Evolutionary conservation across 2,888 invertebrate genomes (phyloP).

Genomic region (Drosophila neotestacea): DNA sequence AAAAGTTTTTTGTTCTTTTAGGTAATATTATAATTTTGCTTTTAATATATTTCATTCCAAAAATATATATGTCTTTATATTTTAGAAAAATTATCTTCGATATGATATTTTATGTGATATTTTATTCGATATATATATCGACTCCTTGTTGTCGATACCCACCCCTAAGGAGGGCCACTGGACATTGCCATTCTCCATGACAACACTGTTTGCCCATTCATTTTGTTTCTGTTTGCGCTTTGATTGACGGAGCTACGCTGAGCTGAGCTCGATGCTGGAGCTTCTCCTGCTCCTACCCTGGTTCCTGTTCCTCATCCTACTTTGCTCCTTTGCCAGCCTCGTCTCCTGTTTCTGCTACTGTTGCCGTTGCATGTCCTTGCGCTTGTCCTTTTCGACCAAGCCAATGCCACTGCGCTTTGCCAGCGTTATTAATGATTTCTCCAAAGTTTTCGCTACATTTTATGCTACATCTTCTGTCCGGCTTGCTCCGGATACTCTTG

Average conservation of each 20-base stretch:
- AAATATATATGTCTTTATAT: too few relatives aligned
- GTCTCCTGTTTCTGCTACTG: not conserved
- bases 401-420: constrained; percentile 80
- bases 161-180: constrained; percentile 16
- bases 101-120: too few relatives aligned
- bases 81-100: too few relatives aligned
- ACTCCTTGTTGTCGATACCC: too few relatives aligned
- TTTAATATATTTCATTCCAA: too few relatives aligned
- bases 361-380: constrained; percentile 77
- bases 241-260: constrained; percentile 79
- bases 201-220: constrained; percentile 80
- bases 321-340: not conserved
- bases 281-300: not conserved
- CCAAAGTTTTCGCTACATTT: constrained; percentile 78
- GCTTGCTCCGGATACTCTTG: constrained; percentile 48
- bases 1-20: too few relatives aligned
- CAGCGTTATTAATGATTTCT: constrained; percentile 83
- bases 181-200: constrained; percentile 49
- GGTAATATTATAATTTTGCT: too few relatives aligned
- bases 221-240: constrained; percentile 82
- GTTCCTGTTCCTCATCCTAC: not conserved
- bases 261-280: constrained; percentile 41
- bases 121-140: too few relatives aligned
- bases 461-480: constrained; percentile 69
- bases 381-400: constrained; percentile 74